Conservation (phyloP, 2,797 vertebrate species). For the Glossophaga mutica region DNA sequence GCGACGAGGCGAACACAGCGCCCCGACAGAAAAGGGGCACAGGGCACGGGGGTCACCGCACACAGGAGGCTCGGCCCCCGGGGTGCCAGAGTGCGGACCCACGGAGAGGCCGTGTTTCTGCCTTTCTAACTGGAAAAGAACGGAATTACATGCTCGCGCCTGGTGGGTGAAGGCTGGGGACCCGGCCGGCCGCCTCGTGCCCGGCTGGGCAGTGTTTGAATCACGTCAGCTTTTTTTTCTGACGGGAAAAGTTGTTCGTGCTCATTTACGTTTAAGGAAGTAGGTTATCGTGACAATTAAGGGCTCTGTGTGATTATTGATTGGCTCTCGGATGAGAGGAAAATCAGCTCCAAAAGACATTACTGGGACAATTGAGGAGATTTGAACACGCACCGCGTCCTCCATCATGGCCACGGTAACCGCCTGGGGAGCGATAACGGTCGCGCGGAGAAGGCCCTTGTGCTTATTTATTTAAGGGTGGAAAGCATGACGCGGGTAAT, state of each 20-base stretch:
- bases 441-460: neutral
- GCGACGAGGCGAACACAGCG: neutral
- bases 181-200: accelerated
- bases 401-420: neutral
- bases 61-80: neutral
- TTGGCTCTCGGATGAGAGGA: constrained; percentile 5
- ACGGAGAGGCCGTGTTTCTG: neutral
- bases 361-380: constrained; percentile 12
- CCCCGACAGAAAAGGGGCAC: neutral
- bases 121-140: neutral
- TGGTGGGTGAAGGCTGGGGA: accelerated
- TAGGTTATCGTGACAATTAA: constrained; percentile 47
- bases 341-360: constrained; percentile 33
- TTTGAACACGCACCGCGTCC: neutral
- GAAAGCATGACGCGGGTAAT: neutral
- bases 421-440: neutral
- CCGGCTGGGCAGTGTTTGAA: neutral
- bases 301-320: constrained; percentile 6
- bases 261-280: constrained; percentile 53
- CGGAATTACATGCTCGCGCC: no score
- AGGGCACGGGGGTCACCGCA: neutral
- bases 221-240: neutral
- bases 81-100: neutral
- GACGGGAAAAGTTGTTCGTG: neutral
- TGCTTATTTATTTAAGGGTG: constrained; percentile 53